A percentile compares a stretch with the other conserved stretches of the same genome.
Evolutionary conservation across 2,797 vertebrate genomes (phyloP).

Genomic region (Platalea minor): DNA sequence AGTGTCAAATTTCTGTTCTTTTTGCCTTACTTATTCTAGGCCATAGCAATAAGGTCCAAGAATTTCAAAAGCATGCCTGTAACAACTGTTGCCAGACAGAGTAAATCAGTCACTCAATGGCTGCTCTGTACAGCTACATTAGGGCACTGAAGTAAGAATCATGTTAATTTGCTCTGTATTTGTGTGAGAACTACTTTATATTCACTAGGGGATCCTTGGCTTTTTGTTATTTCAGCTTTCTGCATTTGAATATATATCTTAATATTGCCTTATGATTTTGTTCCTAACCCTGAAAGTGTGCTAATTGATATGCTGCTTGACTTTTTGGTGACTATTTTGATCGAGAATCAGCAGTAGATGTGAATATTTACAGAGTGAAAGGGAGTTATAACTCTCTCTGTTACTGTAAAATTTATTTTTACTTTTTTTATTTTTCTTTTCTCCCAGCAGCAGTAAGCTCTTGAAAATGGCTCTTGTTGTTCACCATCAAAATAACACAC

Average conservation of each 20-base stretch:
- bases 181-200: background rate
- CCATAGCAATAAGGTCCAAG: background rate
- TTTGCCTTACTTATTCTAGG: background rate
- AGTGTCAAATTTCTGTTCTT: background rate
- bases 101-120: background rate
- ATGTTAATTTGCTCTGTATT: background rate
- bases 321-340: constrained; percentile 3
- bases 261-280: background rate
- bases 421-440: background rate
- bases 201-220: background rate
- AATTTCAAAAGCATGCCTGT: background rate
- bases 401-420: background rate
- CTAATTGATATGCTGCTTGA: background rate
- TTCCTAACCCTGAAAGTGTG: background rate
- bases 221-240: background rate
- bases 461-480: background rate
- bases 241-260: background rate
- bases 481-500: background rate
- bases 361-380: background rate
- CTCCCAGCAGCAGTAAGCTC: background rate
- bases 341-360: background rate
- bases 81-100: background rate
- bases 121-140: background rate
- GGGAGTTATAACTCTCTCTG: background rate
- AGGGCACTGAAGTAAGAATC: background rate